These are phyloP conservation scores for Heterotis niloticus DNA, from an alignment of 2,113 vertebrate genomes.

Conservation along the genomic window DNA sequence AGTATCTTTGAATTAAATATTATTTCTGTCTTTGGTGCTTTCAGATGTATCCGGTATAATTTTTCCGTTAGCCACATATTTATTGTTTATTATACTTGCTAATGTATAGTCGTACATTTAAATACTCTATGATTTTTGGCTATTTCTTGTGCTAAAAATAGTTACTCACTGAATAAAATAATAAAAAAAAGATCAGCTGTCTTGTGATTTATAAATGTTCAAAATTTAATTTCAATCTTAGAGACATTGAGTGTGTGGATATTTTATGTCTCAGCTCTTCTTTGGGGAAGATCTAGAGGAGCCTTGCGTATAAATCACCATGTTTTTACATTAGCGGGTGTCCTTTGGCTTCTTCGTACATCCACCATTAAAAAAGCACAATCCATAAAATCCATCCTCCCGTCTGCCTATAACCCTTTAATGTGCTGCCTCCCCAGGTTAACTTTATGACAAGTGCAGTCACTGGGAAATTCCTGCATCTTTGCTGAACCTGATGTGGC, in stretches of 20 bases:
- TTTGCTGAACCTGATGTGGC: too few relatives aligned
- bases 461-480: neutral
- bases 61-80: neutral
- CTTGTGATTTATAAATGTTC: neutral
- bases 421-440: too few relatives aligned
- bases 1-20: neutral
- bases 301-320: too few relatives aligned
- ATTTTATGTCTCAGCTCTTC: too few relatives aligned
- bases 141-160: constrained; percentile 15
- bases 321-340: too few relatives aligned
- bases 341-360: too few relatives aligned
- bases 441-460: neutral
- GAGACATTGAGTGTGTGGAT: too few relatives aligned
- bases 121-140: constrained; percentile 13
- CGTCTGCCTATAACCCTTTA: too few relatives aligned
- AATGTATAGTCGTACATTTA: constrained; percentile 4
- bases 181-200: neutral
- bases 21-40: neutral
- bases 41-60: constrained; percentile 3
- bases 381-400: too few relatives aligned
- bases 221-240: neutral
- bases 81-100: constrained; percentile 15
- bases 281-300: too few relatives aligned
- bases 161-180: constrained; percentile 5
- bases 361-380: too few relatives aligned